Evolutionary conservation across 2,888 invertebrate genomes (phyloP), one percentile per base, ranked within the genome.

Genomic region (Celastrina argiolus): DNA sequence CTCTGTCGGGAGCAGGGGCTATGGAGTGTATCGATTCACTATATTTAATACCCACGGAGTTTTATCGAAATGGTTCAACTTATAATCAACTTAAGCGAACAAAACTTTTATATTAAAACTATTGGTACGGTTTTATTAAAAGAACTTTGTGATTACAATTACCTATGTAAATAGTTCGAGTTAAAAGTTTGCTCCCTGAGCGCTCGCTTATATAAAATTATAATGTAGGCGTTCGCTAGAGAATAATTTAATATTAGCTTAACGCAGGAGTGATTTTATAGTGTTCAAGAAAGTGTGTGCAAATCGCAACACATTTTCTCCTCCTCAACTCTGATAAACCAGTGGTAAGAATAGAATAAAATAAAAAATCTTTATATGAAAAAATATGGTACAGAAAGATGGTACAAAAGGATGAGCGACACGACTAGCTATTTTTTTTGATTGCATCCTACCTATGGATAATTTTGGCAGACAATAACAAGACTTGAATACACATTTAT

Each of bases 1-100:
- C 65, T 66, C 73, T 66, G 68, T 72, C 67, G 72, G 70, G 71
- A 69, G 66, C 67, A 56, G 68, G 59, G 63, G 65, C 71, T 22
- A 70, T 68, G 68, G 66, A 63, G 51, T 64, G 59, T 68, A 70
- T 64, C 68, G 67, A 66, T 64, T 71, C 68, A 64, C 59, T 56
- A 64, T 58, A 7, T 58, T 31, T 5, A 22, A 63, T 66, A 65
- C 67, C 56, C 8, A 16, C 16, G 2, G 18, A 31, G 31, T 31
- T 58, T 31, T n/a, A 58, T 31, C 16, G 10, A 58, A 58, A 58
- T 31, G 16, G 58, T 58, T 59, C 18, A 34, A 31, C 58, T 59
- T 45, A 34, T 16, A 18, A 31, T 34, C 14, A 45, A 51, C n/a
- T 59, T 34, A 34, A 34, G 34, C 34, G 16, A 58, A 31, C 16